phyloP scores from a whole-genome alignment of 2,888 invertebrate genomes.

The Macaria notata region DNA sequence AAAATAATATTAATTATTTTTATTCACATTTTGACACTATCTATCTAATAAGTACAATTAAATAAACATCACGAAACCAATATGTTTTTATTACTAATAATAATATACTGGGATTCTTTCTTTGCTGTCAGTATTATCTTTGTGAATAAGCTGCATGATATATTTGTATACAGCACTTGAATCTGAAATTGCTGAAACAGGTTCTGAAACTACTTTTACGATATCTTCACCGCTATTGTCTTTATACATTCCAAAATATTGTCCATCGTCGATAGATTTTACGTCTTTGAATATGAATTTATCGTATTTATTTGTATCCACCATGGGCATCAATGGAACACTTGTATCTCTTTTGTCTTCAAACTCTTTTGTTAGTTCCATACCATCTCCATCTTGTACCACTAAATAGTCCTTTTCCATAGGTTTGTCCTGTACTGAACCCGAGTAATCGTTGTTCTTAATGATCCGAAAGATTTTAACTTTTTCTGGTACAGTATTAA shows the following conservation, averaged over 20 bases:
- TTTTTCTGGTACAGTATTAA: background rate
- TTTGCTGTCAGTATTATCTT: background rate
- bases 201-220: conserved; percentile 2
- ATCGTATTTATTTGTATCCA: background rate
- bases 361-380: conserved; percentile 1
- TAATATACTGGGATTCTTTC: too few relatives aligned
- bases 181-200: background rate
- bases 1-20: too few relatives aligned
- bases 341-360: background rate
- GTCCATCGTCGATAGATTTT: background rate
- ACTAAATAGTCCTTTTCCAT: background rate
- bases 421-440: background rate
- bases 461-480: background rate
- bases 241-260: conserved; percentile 4
- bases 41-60: too few relatives aligned
- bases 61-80: too few relatives aligned
- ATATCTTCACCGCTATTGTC: conserved; percentile 9
- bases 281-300: conserved; percentile 1
- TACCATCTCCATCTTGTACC: conserved; percentile 2
- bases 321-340: background rate
- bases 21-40: too few relatives aligned
- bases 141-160: conserved; percentile 5
- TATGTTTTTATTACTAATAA: too few relatives aligned
- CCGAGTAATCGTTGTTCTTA: background rate
- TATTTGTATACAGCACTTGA: conserved; percentile 6